Evolutionary conservation across 2,888 invertebrate genomes (phyloP), one percentile per base, ranked within the genome.

Genomic region (Ichneumon xanthorius): DNA sequence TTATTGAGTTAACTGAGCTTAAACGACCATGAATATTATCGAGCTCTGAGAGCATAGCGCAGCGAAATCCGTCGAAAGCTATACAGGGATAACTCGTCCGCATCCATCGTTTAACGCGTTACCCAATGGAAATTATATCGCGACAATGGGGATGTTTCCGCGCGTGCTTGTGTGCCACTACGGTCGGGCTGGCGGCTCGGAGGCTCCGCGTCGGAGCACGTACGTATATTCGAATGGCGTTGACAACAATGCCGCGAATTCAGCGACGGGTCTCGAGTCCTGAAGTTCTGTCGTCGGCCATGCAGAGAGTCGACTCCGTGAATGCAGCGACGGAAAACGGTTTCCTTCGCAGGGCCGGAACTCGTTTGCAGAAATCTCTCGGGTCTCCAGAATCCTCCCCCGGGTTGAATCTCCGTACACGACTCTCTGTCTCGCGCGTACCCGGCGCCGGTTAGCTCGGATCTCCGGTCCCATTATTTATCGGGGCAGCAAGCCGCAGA

Each of bases 211-310:
- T 65, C 80, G 77, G 73, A 30, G 70, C 83, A 84, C 84, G 83
- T 86, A 84, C 78, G 81, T 75, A 86, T 89, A 86, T 90, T 89
- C 87, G 87, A 89, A 90, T 89, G 86, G 86, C 85, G 87, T 86
- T 88, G 88, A 88, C 87, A 88, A 89, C 89, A 88, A 90, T 90
- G 90, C 45, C 45, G 45, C 87, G 87, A 89, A 88, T 88, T 85
- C 88, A 84, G 86, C 70, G 83, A 80, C 68, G 65, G 55, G 58
- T 33, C 61, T 63, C n/a, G 72, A 63, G 63, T 53, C 55, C 14
- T 48, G 61, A 72, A 82, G 78, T 82, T 79, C 75, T 82, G 70
- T 63, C 73, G 40, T 82, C 72, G 80, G 72, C 30, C 82, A 72
- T 80, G 55, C 45, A 80, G 45, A 33, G 53, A 48, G n/a, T 33